Base-by-base conservation (phyloP, 2,113 vertebrate species). In the Chloropsis hardwickii region DNA sequence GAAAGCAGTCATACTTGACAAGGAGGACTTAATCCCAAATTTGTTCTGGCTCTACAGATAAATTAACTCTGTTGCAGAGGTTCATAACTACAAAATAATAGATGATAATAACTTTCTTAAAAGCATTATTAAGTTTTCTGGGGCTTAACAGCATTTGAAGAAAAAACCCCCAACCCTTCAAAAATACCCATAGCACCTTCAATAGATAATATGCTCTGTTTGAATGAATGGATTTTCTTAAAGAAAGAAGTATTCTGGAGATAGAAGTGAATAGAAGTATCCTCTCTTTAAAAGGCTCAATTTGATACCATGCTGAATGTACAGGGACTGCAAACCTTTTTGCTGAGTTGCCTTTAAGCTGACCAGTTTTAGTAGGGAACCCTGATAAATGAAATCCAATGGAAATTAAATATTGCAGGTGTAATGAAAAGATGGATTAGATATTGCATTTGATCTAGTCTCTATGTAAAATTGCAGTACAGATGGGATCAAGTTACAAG, bases 231-330 rank as follows among this genome's bases (percentile, higher is more conserved):
- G 11, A 5, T 62, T 92, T 91, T 50, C 23, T 61, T 39, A 35
- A 76, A 47, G n/a, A n/a, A 53, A 69, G 79, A 61, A 28, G 4
- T 54, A 3, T 76, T 71, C 57, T 80, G 57, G n/a, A 86, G 12
- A 54, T 29, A 65, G 44, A 84, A 42, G 28, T 0, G 0, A 61
- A 50, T 40, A 61, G 66, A 70, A 70, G 35, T 64, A 33, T 24
- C 14, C 10, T 60, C 22, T 71, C 37, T 27, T 67, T 39, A 29
- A 72, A 50, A 88, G 40, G 16, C 39, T 92, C 22, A 62, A 50
- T 60, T 66, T 56, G 39, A 10, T 27, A 21, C 17, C 22, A 13
- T 0, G 0, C 39, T 29, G 58, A 39, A 40, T 2, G 0, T 35
- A 7, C 0, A 0, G 47, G 33, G 11, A 3, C 33, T 76, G 78